These are phyloP conservation scores for Myopa tessellatipennis DNA, from an alignment of 2,888 invertebrate species.

Conservation along the genomic window DNA sequence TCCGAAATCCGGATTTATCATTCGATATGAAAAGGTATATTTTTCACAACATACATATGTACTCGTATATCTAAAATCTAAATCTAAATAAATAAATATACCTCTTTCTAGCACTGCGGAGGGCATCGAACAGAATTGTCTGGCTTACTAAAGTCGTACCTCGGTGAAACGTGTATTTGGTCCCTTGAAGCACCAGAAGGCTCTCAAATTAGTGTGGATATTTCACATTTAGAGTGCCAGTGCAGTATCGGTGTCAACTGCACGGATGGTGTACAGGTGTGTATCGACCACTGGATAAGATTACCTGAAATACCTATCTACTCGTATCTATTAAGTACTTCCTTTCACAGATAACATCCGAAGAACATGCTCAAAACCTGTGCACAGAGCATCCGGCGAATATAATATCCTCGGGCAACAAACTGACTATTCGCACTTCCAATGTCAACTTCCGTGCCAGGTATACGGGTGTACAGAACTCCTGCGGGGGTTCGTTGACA, in stretches of 20 bases:
- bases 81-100: not conserved
- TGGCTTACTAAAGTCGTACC: conserved; percentile 54
- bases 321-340: not conserved
- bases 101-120: conserved; percentile 51
- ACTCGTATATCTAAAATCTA: not conserved
- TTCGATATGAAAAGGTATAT: conserved; percentile 52
- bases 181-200: conserved; percentile 46
- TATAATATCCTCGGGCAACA: conserved; percentile 37
- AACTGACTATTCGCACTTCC: conserved; percentile 42
- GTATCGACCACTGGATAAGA: not conserved
- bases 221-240: conserved; percentile 59
- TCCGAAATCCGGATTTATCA: conserved; percentile 59
- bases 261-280: conserved; percentile 51
- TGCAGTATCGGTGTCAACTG: conserved; percentile 50
- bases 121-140: conserved; percentile 41
- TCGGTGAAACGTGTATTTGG: conserved; percentile 57
- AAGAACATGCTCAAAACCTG: conserved; percentile 8
- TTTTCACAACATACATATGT: not conserved
- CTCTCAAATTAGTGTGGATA: conserved; percentile 53
- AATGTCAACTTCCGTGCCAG: conserved; percentile 62
- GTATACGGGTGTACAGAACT: conserved; percentile 69
- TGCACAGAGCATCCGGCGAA: conserved; percentile 52
- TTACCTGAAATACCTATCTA: not conserved
- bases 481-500: conserved; percentile 79
- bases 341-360: not conserved